phyloP scores from a whole-genome alignment of 92 coral and sea anemone genomes.

The Phenganax marumi region DNA sequence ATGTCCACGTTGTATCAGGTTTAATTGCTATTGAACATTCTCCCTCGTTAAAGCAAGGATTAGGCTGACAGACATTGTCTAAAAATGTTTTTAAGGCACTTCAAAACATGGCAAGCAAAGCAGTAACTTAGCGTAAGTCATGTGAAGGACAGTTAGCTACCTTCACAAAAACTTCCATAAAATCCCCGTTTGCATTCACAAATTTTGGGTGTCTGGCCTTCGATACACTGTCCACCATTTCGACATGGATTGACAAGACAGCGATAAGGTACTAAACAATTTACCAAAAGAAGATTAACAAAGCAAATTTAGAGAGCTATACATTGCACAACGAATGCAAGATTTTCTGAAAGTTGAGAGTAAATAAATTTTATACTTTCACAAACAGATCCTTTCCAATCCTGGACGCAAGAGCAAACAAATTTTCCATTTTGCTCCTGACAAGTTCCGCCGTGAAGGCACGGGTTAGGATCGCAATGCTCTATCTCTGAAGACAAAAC shows the following conservation, averaged over 20 bases:
- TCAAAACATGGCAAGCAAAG: neutral
- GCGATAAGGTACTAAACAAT: slow-evolving; percentile 61
- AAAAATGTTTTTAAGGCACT: neutral
- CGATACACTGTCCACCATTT: slow-evolving; percentile 73
- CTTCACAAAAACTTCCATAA: slow-evolving; percentile 28
- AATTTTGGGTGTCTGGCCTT: slow-evolving; percentile 19
- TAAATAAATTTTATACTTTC: neutral
- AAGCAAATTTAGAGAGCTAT: neutral
- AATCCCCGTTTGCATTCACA: slow-evolving; percentile 32
- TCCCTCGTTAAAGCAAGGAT: slow-evolving; percentile 91
- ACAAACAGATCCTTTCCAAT: slow-evolving; percentile 43
- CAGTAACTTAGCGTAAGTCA: neutral
- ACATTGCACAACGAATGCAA: neutral
- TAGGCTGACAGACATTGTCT: slow-evolving; percentile 91
- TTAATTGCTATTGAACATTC: slow-evolving; percentile 56
- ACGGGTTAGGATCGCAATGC: slow-evolving; percentile 40
- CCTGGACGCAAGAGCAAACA: slow-evolving; percentile 24
- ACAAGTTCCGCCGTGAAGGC: slow-evolving; percentile 38
- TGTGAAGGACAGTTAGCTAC: neutral
- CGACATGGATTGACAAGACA: slow-evolving; percentile 87
- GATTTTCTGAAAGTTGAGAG: neutral
- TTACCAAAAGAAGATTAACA: neutral
- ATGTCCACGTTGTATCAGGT: slow-evolving; percentile 29
- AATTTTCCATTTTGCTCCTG: slow-evolving; percentile 25
- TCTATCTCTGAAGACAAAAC: slow-evolving; percentile 20